phyloP scores from a whole-genome alignment of 1,140 invertebrate species.

The Augochlora pura region DNA sequence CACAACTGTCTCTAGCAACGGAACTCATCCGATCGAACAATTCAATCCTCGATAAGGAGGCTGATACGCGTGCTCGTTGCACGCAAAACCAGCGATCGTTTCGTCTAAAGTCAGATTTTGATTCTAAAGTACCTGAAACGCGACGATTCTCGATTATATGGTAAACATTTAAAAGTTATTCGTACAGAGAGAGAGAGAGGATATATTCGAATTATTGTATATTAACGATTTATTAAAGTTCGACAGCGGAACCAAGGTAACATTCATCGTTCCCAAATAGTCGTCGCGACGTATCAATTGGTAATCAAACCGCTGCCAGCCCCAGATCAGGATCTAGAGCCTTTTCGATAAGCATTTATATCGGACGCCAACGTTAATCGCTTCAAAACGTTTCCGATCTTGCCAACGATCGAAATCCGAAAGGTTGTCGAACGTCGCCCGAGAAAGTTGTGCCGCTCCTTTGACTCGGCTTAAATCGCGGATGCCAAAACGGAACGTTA shows the following conservation, averaged over 20 bases:
- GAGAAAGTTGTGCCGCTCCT: constrained; percentile 11
- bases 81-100: background rate
- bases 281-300: background rate
- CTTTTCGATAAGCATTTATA: background rate
- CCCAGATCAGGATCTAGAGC: background rate
- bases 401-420: background rate
- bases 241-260: background rate
- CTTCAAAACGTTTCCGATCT: background rate
- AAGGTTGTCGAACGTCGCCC: background rate
- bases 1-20: constrained; percentile 9
- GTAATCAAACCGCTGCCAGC: background rate
- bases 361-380: background rate
- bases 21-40: background rate
- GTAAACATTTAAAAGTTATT: background rate
- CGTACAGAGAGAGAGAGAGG: background rate
- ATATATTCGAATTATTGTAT: background rate
- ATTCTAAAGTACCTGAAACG: constrained; percentile 1
- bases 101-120: background rate
- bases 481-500: constrained; percentile 33
- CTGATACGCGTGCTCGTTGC: background rate
- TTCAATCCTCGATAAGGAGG: background rate
- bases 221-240: background rate
- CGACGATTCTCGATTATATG: background rate
- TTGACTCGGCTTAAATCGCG: constrained; percentile 3
- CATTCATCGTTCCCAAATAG: background rate